A percentile compares a stretch with the other conserved stretches of the same genome.
phyloP scores from a whole-genome alignment of 2,113 vertebrate genomes.

The Glaucidium brasilianum region DNA sequence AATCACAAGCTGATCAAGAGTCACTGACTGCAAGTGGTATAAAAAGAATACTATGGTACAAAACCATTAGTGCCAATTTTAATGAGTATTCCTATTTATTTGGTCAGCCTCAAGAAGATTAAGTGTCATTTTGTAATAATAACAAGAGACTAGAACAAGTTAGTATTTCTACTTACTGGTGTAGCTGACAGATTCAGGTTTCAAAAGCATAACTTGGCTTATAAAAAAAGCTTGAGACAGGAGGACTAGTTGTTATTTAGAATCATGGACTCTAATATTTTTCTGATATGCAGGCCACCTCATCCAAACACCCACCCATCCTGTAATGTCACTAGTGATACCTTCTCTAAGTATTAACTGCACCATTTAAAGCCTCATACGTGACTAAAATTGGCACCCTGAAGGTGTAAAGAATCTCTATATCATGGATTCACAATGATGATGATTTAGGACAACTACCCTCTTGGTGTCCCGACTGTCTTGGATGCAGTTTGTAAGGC shows the following conservation, averaged over 20 bases:
- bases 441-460: background rate
- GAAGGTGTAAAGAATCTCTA: background rate
- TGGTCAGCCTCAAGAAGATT: conserved; percentile 10
- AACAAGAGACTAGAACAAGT: conserved; percentile 20
- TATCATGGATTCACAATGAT: background rate
- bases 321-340: background rate
- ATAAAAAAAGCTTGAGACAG: background rate
- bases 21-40: background rate
- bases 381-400: background rate
- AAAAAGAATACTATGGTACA: conserved; percentile 29
- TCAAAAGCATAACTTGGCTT: background rate
- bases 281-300: background rate
- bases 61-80: conserved; percentile 48
- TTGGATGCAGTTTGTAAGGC: background rate
- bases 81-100: conserved; percentile 45
- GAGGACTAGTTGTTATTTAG: background rate
- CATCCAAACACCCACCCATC: background rate
- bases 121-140: conserved; percentile 31
- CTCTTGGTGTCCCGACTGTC: background rate
- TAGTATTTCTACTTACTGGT: conserved; percentile 5
- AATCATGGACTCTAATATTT: background rate
- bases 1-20: conserved; percentile 7
- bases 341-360: background rate
- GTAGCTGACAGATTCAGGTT: conserved; percentile 11
- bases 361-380: background rate